Base-by-base conservation (phyloP, 2,113 vertebrate genomes). In the Clarias batrachus region DNA sequence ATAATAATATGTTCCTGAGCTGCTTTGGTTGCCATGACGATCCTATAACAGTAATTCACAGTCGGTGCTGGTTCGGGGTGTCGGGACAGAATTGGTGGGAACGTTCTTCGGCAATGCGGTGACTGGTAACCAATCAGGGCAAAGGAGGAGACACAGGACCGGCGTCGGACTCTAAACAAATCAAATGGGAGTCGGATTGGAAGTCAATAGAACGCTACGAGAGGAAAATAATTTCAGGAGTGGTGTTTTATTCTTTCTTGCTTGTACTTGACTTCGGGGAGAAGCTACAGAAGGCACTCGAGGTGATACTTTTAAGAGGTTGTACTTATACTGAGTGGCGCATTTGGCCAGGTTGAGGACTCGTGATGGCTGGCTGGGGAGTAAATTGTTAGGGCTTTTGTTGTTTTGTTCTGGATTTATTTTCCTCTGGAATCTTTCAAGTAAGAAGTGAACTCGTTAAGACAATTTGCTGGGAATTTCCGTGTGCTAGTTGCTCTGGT, bases 111-210 rank as follows among this genome's bases (percentile, higher is more conserved):
- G 14, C 16, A 3, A 57, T 7, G 57, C 2, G 2, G 10, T 79
- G 76, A 79, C 54, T 59, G 54, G 16, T 41, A 52, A 41, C 73
- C 73, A 54, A 54, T 52, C 54, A 30, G 23, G 0, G 4, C 25
- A n/a, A 14, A 14, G 73, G 23, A n/a, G 0, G 70, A 30, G 16
- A 37, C 13, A 19, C 13, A 30, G 17, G 19, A 11, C 92, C 90
- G 92, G 89, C 91, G 52, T 8, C 13, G 56, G 27, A 27, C 54
- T 57, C 54, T 8, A 19, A 17, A 76, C 10, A 25, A 52, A 76
- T 62, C 30, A 23, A 41, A 37, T 25, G 7, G 21, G 79, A 81
- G 59, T 25, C 30, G 13, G 30, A 62, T 30, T 37, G 30, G 41
- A 62, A 33, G 57, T 80, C 78, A 59, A 21, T 12, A 23, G 27